Percentiles rank a stretch among this genome's conserved stretches.
Conservation (phyloP, 2,888 invertebrate genomes). For the Leucophenga montana region DNA sequence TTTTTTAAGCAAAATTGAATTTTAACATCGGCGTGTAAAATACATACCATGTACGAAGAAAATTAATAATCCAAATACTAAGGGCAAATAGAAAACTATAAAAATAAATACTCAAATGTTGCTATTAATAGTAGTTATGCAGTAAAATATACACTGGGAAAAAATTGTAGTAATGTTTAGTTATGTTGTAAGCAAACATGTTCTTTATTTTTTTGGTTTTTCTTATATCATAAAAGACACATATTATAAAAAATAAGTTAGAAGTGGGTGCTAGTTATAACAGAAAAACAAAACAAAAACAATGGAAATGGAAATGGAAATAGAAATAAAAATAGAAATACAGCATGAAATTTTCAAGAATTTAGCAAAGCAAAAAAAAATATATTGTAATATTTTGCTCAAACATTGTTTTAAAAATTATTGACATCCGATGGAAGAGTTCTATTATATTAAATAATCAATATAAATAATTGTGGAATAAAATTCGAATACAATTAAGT, state of each 20-base stretch:
- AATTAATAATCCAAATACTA: background rate
- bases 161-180: background rate
- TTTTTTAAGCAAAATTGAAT: background rate
- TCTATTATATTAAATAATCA: conserved; percentile 3
- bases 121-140: conserved; percentile 1
- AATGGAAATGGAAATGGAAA: too few species aligned
- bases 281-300: background rate
- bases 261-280: conserved; percentile 17
- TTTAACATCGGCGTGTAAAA: conserved; percentile 13
- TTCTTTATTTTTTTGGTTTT: too few species aligned
- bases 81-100: too few species aligned
- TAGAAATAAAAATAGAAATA: too few species aligned
- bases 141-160: background rate
- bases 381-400: conserved; percentile 13
- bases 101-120: too few species aligned
- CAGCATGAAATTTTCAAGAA: background rate
- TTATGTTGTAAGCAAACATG: background rate
- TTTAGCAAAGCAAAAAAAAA: background rate
- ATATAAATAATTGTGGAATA: conserved; percentile 47
- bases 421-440: background rate
- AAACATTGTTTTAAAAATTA: background rate
- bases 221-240: background rate
- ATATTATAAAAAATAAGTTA: background rate
- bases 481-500: conserved; percentile 53
- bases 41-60: background rate